Percentiles rank a stretch among this genome's conserved stretches.
phyloP scores from a whole-genome alignment of 2,888 invertebrate genomes.

The Drosophila macrothrix region DNA sequence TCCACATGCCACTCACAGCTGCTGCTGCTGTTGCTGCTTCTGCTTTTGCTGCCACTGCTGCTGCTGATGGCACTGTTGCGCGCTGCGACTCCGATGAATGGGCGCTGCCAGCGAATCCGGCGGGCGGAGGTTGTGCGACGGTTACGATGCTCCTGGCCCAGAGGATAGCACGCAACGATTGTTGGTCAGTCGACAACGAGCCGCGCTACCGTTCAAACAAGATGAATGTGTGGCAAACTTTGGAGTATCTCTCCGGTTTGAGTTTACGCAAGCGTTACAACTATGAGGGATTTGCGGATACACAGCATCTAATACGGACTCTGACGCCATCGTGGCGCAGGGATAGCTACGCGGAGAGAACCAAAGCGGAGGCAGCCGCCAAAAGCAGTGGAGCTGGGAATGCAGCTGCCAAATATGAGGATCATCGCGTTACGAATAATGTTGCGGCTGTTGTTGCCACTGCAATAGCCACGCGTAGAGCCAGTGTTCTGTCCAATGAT shows the following conservation, averaged over 20 bases:
- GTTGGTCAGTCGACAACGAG: slow-evolving; percentile 83
- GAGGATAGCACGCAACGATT: slow-evolving; percentile 78
- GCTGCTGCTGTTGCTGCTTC: background rate
- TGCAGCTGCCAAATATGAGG: slow-evolving; percentile 41
- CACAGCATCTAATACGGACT: slow-evolving; percentile 75
- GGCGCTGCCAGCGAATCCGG: slow-evolving; percentile 46
- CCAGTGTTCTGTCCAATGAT: slow-evolving; percentile 52
- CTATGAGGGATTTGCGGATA: slow-evolving; percentile 82
- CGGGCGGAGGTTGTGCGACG: slow-evolving; percentile 69
- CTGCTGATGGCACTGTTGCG: slow-evolving; percentile 63
- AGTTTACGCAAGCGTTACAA: slow-evolving; percentile 81
- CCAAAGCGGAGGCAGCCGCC: slow-evolving; percentile 51
- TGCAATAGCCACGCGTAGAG: slow-evolving; percentile 30
- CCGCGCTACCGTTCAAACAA: slow-evolving; percentile 81
- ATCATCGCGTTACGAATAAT: slow-evolving; percentile 29
- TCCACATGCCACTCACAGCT: slow-evolving; percentile 26
- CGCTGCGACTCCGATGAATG: slow-evolving; percentile 66
- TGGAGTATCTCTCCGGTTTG: slow-evolving; percentile 81
- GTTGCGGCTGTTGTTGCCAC: slow-evolving; percentile 32
- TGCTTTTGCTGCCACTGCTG: background rate
- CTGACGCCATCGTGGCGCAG: slow-evolving; percentile 80
- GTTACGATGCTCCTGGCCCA: slow-evolving; percentile 83
- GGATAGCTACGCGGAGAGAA: slow-evolving; percentile 81
- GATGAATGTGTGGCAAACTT: slow-evolving; percentile 84
- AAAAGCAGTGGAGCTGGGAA: slow-evolving; percentile 26